Base-by-base conservation (phyloP, 1,140 invertebrate genomes). In the Drosophila busckii region DNA sequence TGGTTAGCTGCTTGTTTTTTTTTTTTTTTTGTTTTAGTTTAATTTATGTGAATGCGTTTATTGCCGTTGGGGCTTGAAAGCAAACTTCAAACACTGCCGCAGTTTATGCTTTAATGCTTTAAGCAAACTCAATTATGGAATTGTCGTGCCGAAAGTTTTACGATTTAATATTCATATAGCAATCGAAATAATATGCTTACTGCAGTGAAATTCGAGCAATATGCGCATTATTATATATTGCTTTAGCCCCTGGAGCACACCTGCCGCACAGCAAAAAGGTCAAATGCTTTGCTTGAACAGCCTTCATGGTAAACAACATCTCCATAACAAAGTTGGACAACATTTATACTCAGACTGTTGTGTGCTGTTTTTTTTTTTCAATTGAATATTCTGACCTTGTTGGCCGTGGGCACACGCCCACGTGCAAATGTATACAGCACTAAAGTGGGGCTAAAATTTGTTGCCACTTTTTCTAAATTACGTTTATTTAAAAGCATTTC, bases 351-450 rank as follows among this genome's bases (percentile, higher is more conserved):
- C n/a, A n/a, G n/a, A n/a, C n/a, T n/a, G n/a, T n/a, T n/a, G n/a
- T 48, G 12, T 34, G 37, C 17, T 37, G 45, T 20, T 46, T 13
- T 6, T 32, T 28, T 35, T 19, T 17, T 19, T 31, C 15, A 15
- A 53, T n/a, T 44, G 31, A 29, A n/a, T n/a, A n/a, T n/a, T n/a
- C 41, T 68, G 70, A 53, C 70, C 70, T 73, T 73, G 70, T 32
- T 60, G 41, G 13, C 22, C 41, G 22, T n/a, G n/a, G n/a, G n/a
- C n/a, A 22, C 16, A 34, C 22, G 38, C 38, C 49, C 38, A 42
- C 32, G 53, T 56, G 41, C 31, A 10, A 34, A 31, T 8, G 26
- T 29, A 13, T 10, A 16, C 25, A 9, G 10, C 8, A 35, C 15
- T 12, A 2, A 3, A 35, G 20, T 32, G 23, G 17, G 38, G 20